Evolutionary conservation across 2,113 vertebrate genomes (phyloP), one percentile per base, ranked within the genome.

Genomic region (Leptobrachium ailaonicum): DNA sequence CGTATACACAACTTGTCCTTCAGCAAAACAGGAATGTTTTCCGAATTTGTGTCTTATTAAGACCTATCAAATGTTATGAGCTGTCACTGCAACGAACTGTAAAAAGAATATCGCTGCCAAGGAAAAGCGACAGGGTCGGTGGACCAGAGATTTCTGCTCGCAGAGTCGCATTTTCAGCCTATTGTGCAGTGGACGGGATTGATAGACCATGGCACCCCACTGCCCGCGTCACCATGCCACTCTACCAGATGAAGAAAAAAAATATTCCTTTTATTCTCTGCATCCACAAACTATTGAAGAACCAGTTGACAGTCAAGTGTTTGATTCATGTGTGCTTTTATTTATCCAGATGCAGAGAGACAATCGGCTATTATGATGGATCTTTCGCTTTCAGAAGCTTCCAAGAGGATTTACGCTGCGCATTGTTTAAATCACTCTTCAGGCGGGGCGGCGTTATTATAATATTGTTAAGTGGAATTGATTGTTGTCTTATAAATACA

Each of bases 401-500:
- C 54, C 70, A 20, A 62, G 44, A 66, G 45, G 68, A 78, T 71
- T 60, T 63, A 63, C 67, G 67, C 47, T 66, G 45, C 32, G 42
- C 14, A 47, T 78, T 78, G 67, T 63, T 63, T 62, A 66, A 53
- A 78, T 71, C 54, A 71, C 11, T 14, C 44, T 41, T 42, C 67
- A 63, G 41, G 2, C 6, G 58, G 71, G 54, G 20, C 76, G 41
- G 76, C 54, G 9, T 64, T 8, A 64, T 32, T 64, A 40, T 64
- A 20, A 64, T 64, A 60, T 14, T 1, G n/a, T 66, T 54, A 14
- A 62, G 2, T 50, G 42, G 60, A 78, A 56, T 41, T 45, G 41
- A 77, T 77, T 77, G 68, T 64, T 45, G 66, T 69, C 75, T 67
- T 41, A 43, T 67, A 13, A 56, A 68, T 76, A n/a, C 41, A 41